Conservation (phyloP, 2,113 vertebrate species). For the Chaetops frenatus region DNA sequence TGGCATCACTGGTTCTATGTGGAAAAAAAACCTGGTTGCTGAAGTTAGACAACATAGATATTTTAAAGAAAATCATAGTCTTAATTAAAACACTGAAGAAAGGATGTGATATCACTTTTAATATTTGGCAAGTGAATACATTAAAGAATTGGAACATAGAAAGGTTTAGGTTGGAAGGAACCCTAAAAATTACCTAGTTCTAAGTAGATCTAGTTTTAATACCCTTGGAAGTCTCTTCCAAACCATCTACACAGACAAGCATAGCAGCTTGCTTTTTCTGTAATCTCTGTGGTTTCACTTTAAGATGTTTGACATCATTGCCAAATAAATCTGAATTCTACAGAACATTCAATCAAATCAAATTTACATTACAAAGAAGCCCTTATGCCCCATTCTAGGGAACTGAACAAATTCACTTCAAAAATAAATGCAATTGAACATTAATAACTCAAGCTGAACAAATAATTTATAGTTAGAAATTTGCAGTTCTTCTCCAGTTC, state of each 20-base stretch:
- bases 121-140: background rate
- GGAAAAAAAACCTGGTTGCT: background rate
- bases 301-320: background rate
- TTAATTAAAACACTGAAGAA: background rate
- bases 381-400: conserved; percentile 5
- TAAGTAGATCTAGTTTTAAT: background rate
- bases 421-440: conserved; percentile 59
- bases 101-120: background rate
- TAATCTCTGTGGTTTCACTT: background rate
- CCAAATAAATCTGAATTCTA: conserved; percentile 10
- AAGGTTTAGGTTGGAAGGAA: background rate
- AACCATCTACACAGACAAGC: background rate
- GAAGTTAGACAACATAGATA: background rate
- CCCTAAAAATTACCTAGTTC: background rate
- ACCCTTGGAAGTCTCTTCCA: background rate
- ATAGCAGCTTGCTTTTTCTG: background rate
- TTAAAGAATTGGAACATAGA: background rate
- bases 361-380: conserved; percentile 65
- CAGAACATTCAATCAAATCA: conserved; percentile 22
- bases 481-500: background rate
- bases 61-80: background rate
- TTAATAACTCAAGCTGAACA: conserved; percentile 53
- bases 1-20: background rate
- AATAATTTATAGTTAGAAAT: background rate
- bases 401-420: conserved; percentile 35